Base-by-base conservation (phyloP, 2,888 invertebrate species). In the Thymelicus lineola region DNA sequence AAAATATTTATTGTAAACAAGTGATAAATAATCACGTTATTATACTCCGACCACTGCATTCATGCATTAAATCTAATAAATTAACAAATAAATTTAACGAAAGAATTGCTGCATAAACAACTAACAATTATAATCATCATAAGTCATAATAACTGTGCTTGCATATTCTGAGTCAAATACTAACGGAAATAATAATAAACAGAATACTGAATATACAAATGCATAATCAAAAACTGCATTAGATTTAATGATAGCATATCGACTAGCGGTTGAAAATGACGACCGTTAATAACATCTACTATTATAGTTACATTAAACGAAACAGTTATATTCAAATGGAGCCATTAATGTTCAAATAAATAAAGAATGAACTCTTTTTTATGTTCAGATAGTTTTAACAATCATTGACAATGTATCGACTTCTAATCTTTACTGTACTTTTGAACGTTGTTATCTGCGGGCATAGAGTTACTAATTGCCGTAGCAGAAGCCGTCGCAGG, bases 371-470 rank as follows among this genome's bases (percentile, higher is more conserved):
- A 38, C 38, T 15, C 28, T 55, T 55, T 48, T 55, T 55, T 53
- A 15, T 12, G 5, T 12, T 28, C 17, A 28, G 6, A 6, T 7
- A 7, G 17, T 35, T 55, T 38, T 17, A 35, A 28, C 58, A 38
- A n/a, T 20, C 53, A 57, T 58, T 17, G 15, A 58, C 36, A 46
- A 69, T 69, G 68, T 63, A 63, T 48, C 46, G 68, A 0, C 17
- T 69, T n/a, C 46, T 69, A 3, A 20, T 69, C 7, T 9, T 69
- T 7, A 48, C 63, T 1, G 62, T 62, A 63, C 68, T 69, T 17
- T 20, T 69, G 35, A 63, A 9, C 46, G 3, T 58, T 28, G 57
- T 28, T 10, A 46, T 57, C 20, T n/a, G 36, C 14, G 62, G 55
- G 7, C 46, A n/a, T 12, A n/a, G 20, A 3, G 62, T 57, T 20